Base-by-base conservation (phyloP, 64 coral and sea anemone genomes). In the Dendrophyllia cribrosa region DNA sequence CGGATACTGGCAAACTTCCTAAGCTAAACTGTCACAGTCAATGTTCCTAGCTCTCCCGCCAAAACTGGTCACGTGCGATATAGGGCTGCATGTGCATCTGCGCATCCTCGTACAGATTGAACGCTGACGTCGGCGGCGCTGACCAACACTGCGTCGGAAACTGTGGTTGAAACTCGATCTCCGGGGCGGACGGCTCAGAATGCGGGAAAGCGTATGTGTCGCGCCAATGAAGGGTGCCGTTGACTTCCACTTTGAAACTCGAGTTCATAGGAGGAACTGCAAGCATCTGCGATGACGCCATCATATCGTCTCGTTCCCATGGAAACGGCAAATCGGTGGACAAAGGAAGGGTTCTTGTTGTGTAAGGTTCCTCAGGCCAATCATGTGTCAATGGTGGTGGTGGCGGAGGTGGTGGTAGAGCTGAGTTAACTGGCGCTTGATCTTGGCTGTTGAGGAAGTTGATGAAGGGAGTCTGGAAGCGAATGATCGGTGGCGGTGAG, bases 401-500 rank as follows among this genome's bases (percentile, higher is more conserved):
- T 56, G 78, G 45, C 7, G 78, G 91, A 23, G 44, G 48, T 48
- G 72, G 19, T 20, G 77, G 78, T n/a, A 56, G 47, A 24, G 88
- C 70, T 11, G 86, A 10, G 65, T 19, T 50, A 5, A 75, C 15
- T 66, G 90, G 43, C 3, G 61, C 51, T 24, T 62, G 70, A 8
- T 96, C 91, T 55, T 88, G 95, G 7, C 78, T 87, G 77, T 59
- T 82, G 24, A 93, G 90, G 63, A 93, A 91, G 12, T 79, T 91
- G 1, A 96, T 88, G 56, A 91, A 88, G 23, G 95, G 91, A 19
- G 95, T 78, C 62, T 96, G 91, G 63, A 85, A 91, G 16, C 95
- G 77, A 69, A 91, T 96, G 9, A 96, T 91, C 0, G 95, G 95
- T 20, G 95, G 95, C 51, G 95, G 95, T 45, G 95, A 96, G 11